Percentiles rank a stretch among this genome's conserved stretches.
Evolutionary conservation across 1,140 invertebrate species (phyloP).

Genomic region (Musca vetustissima): DNA sequence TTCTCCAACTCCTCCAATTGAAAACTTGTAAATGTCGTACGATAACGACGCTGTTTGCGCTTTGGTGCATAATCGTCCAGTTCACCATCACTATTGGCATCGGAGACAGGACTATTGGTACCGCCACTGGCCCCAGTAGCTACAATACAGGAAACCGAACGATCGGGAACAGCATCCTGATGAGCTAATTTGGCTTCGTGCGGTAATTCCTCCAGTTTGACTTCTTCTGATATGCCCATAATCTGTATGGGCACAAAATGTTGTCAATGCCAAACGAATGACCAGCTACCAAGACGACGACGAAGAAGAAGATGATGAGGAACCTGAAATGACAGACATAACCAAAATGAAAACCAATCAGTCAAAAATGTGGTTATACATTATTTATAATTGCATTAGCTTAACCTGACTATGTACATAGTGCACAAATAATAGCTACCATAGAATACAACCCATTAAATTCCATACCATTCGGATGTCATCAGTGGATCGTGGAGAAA

Average conservation of each 20-base stretch:
- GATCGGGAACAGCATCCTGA: slow-evolving; percentile 44
- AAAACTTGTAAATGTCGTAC: slow-evolving; percentile 93
- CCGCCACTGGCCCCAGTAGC: slow-evolving; percentile 53
- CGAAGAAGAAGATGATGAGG: too few species aligned
- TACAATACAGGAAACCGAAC: slow-evolving; percentile 39
- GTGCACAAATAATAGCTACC: too few species aligned
- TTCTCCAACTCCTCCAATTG: slow-evolving; percentile 97
- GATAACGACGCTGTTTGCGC: slow-evolving; percentile 86
- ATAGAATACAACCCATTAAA: too few species aligned
- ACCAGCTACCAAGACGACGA: too few species aligned
- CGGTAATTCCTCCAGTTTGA: slow-evolving; percentile 61
- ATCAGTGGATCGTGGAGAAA: background rate
- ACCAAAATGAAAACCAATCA: background rate
- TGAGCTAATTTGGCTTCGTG: slow-evolving; percentile 58
- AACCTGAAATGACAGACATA: too few species aligned
- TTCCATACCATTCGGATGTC: too few species aligned
- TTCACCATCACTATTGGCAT: slow-evolving; percentile 74
- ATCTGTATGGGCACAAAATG: slow-evolving; percentile 43
- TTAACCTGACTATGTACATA: too few species aligned
- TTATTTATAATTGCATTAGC: slow-evolving; percentile 14
- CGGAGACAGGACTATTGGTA: slow-evolving; percentile 62
- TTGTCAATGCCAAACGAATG: slow-evolving; percentile 4
- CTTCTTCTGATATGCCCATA: slow-evolving; percentile 64
- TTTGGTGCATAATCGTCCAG: slow-evolving; percentile 83
- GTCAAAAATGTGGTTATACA: slow-evolving; percentile 16